These are phyloP conservation scores for Agonopterix subpropinquella DNA, from an alignment of 2,888 invertebrate genomes.

Conservation along the genomic window DNA sequence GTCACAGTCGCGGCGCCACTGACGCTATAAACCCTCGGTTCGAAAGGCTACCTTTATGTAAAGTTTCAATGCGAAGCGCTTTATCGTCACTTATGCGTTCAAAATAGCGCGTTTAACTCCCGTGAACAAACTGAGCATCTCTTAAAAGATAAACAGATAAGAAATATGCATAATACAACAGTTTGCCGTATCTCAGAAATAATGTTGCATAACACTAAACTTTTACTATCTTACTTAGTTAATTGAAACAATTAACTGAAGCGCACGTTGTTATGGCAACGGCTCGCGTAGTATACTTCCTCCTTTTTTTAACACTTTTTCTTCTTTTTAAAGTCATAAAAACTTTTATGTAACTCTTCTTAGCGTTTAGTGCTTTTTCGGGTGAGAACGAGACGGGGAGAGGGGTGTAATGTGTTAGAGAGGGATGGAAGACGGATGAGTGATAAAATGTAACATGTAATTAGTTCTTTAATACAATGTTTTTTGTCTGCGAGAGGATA, in stretches of 20 bases:
- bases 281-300: conserved; percentile 21
- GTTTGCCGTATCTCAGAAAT: too few relatives aligned
- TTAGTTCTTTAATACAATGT: too few relatives aligned
- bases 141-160: too few relatives aligned
- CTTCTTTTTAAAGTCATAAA: conserved; percentile 37
- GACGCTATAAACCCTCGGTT: too few relatives aligned
- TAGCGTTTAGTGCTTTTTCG: conserved; percentile 25
- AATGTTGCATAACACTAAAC: background rate
- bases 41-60: too few relatives aligned
- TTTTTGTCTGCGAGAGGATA: too few relatives aligned
- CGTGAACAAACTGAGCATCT: too few relatives aligned
- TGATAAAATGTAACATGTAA: conserved; percentile 34
- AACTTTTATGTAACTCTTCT: conserved; percentile 29
- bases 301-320: background rate
- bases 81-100: too few relatives aligned
- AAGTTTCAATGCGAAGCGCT: too few relatives aligned
- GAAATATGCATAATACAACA: too few relatives aligned
- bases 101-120: too few relatives aligned
- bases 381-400: conserved; percentile 7
- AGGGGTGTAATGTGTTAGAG: conserved; percentile 15
- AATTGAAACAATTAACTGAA: conserved; percentile 49
- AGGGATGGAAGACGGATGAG: conserved; percentile 16
- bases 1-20: too few relatives aligned
- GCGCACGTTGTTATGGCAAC: conserved; percentile 33
- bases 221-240: conserved; percentile 24